Evolutionary conservation across 2,797 vertebrate species (phyloP), one percentile per base, ranked within the genome.

Genomic region (Microchirus variegatus): DNA sequence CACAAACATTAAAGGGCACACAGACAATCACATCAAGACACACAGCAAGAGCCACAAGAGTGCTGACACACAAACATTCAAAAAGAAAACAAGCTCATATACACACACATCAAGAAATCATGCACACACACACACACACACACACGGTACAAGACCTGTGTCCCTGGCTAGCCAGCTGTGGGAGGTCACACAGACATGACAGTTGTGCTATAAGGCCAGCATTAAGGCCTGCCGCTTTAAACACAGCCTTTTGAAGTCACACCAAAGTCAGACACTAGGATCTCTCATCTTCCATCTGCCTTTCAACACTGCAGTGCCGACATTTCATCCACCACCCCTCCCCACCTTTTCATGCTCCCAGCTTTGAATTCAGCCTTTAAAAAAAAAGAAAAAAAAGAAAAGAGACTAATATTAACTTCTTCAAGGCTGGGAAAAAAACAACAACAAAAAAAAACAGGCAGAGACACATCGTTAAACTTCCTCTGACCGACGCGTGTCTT

Each of bases 251-350:
- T 93, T 93, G 93, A 93, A 94, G 93, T 91, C 88, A 86, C 91
- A 94, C 92, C 92, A 92, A 92, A 94, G 93, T 93, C 90, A 90
- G 85, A 88, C 87, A 86, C 86, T 75, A 77, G 88, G 84, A 92
- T 92, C 92, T 94, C 91, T 93, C 91, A 92, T 93, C 93, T 92
- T 80, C 82, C 85, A 89, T 90, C 87, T 91, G 90, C 86, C 89
- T 92, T 92, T 92, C 90, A 92, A 91, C 91, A 85, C 90, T 82
- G 89, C 88, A 90, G 85, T 83, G 87, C 85, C 90, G 79, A 91
- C 90, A 89, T 91, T 92, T 92, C 90, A 87, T 14, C 46, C 12
- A 18, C 19, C 46, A 2, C 15, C 49, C 31, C 31, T 31, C 49
- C 9, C 49, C 49, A 52, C 49, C 49, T 84, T 88, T 88, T 92